Evolutionary conservation across 2,888 invertebrate genomes (phyloP).

Genomic region (Sussaba pulchella): DNA sequence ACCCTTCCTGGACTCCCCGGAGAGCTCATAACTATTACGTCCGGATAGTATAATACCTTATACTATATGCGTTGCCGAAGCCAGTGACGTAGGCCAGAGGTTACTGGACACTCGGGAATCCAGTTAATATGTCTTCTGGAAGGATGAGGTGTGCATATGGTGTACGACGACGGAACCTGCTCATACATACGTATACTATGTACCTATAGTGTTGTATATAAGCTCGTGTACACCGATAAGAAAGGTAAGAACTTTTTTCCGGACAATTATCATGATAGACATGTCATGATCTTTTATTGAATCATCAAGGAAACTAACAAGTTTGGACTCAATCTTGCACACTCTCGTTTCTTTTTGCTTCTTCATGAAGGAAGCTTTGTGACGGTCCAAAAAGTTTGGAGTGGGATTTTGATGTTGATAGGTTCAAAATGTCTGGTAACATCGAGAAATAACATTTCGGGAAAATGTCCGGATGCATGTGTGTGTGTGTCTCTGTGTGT

Average conservation of each 20-base stretch:
- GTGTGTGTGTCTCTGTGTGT: too few relatives aligned
- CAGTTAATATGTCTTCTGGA: slow-evolving; percentile 77
- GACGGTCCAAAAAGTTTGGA: too few relatives aligned
- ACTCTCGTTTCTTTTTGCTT: too few relatives aligned
- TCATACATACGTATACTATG: not conserved
- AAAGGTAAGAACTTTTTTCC: too few relatives aligned
- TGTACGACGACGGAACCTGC: slow-evolving; percentile 1
- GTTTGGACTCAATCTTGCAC: too few relatives aligned
- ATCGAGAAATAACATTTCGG: too few relatives aligned
- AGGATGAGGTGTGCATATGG: slow-evolving; percentile 49
- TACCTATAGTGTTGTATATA: not conserved
- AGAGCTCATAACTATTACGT: slow-evolving; percentile 68
- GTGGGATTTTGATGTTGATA: too few relatives aligned
- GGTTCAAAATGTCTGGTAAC: too few relatives aligned
- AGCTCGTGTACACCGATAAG: not conserved
- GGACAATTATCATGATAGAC: not conserved
- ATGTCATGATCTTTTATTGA: too few relatives aligned
- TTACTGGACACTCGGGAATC: slow-evolving; percentile 77
- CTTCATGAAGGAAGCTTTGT: too few relatives aligned
- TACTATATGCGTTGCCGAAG: slow-evolving; percentile 67
- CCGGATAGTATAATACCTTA: slow-evolving; percentile 67
- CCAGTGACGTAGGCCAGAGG: slow-evolving; percentile 73
- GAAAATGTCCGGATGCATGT: too few relatives aligned
- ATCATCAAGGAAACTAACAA: too few relatives aligned
- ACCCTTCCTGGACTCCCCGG: slow-evolving; percentile 55